phyloP scores from a whole-genome alignment of 1,140 invertebrate species.

The Hypothenemus hampei region DNA sequence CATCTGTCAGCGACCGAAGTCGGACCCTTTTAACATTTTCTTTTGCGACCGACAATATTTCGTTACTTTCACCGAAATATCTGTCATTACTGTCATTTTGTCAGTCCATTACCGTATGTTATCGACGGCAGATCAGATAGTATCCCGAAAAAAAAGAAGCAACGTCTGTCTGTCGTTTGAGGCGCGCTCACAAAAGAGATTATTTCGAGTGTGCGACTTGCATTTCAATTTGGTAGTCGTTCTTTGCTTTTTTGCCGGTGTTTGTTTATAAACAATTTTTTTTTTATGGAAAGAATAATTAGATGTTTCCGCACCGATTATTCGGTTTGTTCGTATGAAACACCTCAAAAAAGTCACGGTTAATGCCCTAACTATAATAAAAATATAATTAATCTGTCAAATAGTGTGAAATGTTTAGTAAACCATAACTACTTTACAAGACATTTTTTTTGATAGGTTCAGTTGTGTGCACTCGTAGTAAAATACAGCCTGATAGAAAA shows the following conservation, averaged over 20 bases:
- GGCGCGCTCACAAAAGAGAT: background rate
- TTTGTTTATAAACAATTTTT: no score
- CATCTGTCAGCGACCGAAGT: conserved; percentile 4
- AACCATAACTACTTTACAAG: conserved; percentile 15
- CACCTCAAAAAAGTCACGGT: no score
- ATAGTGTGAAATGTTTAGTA: conserved; percentile 8
- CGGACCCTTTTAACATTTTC: background rate
- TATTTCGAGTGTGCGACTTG: background rate
- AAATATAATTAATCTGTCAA: conserved; percentile 15
- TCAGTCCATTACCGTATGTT: conserved; percentile 9
- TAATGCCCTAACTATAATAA: no score
- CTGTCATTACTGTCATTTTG: conserved; percentile 17
- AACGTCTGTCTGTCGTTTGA: no score
- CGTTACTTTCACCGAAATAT: conserved; percentile 10
- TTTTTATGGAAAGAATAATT: no score
- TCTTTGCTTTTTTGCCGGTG: no score
- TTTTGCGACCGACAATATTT: conserved; percentile 13
- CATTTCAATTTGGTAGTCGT: no score
- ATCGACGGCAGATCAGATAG: background rate
- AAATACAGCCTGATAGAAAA: conserved; percentile 16
- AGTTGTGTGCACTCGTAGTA: background rate
- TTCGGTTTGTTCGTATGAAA: no score
- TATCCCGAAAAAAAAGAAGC: conserved; percentile 3
- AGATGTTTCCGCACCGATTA: no score
- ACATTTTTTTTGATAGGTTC: conserved; percentile 12